phyloP scores from a whole-genome alignment of 1,140 invertebrate genomes.

The Akabosia matsudoensis region DNA sequence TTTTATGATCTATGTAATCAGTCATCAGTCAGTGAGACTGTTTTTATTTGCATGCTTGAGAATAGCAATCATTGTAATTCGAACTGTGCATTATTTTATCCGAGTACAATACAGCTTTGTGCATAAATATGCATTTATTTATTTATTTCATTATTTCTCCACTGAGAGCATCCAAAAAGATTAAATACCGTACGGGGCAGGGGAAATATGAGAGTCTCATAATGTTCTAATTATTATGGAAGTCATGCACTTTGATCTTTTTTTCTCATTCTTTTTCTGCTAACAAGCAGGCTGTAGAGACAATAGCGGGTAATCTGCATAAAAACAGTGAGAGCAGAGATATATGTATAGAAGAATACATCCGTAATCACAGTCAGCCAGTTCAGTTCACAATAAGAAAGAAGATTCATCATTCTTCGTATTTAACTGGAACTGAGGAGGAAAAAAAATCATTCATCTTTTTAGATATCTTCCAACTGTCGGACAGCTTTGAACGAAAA shows the following conservation, averaged over 20 bases:
- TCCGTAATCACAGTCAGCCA: constrained; percentile 4
- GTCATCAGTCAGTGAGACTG: constrained; percentile 5
- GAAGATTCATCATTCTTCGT: constrained; percentile 6
- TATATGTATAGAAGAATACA: neutral
- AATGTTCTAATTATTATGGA: constrained; percentile 22
- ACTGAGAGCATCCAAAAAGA: neutral
- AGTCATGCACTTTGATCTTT: constrained; percentile 23
- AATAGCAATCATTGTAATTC: neutral
- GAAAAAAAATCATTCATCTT: constrained; percentile 21
- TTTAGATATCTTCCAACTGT: neutral
- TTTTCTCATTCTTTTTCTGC: constrained; percentile 6
- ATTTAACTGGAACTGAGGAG: neutral
- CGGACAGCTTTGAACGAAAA: neutral
- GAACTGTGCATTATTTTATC: neutral
- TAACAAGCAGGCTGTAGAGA: constrained; percentile 6
- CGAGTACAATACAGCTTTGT: neutral
- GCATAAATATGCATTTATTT: constrained; percentile 14
- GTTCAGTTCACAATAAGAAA: neutral
- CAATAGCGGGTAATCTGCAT: constrained; percentile 15
- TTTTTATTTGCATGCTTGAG: too few species aligned
- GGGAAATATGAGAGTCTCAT: neutral
- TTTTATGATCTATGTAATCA: constrained; percentile 8
- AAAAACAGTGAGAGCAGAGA: constrained; percentile 10
- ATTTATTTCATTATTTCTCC: neutral
- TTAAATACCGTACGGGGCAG: neutral